phyloP scores from a whole-genome alignment of 1,140 invertebrate genomes.

The Riptortus pedestris region DNA sequence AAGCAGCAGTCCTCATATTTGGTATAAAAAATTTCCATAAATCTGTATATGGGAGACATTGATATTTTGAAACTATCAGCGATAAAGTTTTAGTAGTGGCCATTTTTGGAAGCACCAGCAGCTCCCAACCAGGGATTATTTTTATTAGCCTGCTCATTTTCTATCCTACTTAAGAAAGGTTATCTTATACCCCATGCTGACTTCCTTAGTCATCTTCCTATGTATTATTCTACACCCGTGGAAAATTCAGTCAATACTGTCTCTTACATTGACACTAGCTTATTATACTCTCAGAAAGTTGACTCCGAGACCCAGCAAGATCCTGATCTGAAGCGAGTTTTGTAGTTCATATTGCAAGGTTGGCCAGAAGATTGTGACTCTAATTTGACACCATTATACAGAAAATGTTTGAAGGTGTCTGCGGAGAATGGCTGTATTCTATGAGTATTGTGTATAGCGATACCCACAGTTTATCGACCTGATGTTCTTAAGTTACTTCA shows the following conservation, averaged over 20 bases:
- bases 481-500: background rate
- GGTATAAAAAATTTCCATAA: background rate
- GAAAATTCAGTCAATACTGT: background rate
- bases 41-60: too few species aligned
- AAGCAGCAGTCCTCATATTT: too few species aligned
- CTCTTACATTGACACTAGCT: background rate
- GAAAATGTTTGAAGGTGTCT: too few species aligned
- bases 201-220: background rate
- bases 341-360: too few species aligned
- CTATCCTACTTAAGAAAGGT: background rate
- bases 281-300: background rate
- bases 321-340: too few species aligned
- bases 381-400: too few species aligned
- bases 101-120: background rate
- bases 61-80: background rate
- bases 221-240: background rate
- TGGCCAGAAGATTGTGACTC: too few species aligned
- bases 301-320: background rate
- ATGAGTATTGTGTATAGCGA: too few species aligned
- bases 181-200: background rate
- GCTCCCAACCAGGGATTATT: background rate
- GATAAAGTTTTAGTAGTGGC: background rate
- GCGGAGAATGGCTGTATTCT: too few species aligned
- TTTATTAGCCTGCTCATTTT: background rate
- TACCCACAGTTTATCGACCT: background rate